A percentile compares a stretch with the other conserved stretches of the same genome.
Evolutionary conservation across 1,140 invertebrate species (phyloP).

Genomic region (Cydia strobilella): DNA sequence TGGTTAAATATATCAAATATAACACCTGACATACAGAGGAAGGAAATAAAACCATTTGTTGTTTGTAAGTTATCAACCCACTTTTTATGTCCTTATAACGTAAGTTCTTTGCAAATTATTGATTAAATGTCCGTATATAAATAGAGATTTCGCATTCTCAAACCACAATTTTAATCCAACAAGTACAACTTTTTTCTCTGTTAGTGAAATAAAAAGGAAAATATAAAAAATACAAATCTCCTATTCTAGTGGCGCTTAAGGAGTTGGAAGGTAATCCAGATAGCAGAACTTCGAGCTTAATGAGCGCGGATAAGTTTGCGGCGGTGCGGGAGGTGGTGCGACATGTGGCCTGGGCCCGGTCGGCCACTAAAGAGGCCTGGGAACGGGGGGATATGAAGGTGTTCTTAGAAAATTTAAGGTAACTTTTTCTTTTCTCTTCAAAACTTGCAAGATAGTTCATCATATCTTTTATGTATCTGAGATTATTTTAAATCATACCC

Average conservation of each 20-base stretch:
- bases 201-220: too few relatives aligned
- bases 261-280: conserved; percentile 73
- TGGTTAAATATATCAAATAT: conserved; percentile 59
- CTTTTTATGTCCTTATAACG: neutral
- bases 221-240: too few relatives aligned
- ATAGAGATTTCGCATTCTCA: neutral
- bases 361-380: conserved; percentile 61
- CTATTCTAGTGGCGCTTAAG: conserved; percentile 64
- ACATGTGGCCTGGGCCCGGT: conserved; percentile 57
- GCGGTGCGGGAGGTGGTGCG: conserved; percentile 64
- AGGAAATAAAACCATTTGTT: conserved; percentile 74
- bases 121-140: neutral
- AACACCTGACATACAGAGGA: conserved; percentile 69
- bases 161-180: too few relatives aligned
- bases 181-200: too few relatives aligned
- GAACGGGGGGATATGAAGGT: conserved; percentile 46
- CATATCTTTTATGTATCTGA: too few relatives aligned
- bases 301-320: conserved; percentile 68
- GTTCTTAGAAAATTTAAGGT: conserved; percentile 67
- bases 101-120: neutral
- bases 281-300: conserved; percentile 59
- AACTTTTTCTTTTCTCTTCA: too few relatives aligned
- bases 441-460: too few relatives aligned
- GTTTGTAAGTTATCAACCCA: conserved; percentile 54
- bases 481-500: too few relatives aligned